phyloP scores from a whole-genome alignment of 2,888 invertebrate genomes.

The Zonitis immaculata region DNA sequence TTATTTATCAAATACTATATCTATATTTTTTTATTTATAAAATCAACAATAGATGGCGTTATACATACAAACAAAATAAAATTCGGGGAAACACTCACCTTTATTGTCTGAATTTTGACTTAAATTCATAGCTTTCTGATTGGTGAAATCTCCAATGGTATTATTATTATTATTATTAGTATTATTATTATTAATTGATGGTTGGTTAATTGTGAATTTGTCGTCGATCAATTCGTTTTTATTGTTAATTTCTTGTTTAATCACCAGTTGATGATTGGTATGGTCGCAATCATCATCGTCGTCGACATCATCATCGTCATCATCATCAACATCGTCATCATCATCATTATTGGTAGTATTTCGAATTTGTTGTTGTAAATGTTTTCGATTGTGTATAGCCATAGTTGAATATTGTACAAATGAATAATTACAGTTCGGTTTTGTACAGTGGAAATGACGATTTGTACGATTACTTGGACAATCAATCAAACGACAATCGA shows the following conservation, averaged over 20 bases:
- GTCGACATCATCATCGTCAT: slow-evolving; percentile 13
- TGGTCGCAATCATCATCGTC: too few species aligned
- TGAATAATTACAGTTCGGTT: slow-evolving; percentile 65
- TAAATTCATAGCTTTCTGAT: slow-evolving; percentile 41
- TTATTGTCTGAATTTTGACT: slow-evolving; percentile 39
- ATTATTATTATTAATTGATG: too few species aligned
- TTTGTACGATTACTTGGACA: slow-evolving; percentile 68
- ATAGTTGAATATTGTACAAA: slow-evolving; percentile 72
- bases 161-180: slow-evolving; percentile 15
- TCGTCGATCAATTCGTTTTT: slow-evolving; percentile 35
- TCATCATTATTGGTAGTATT: too few species aligned
- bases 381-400: slow-evolving; percentile 67
- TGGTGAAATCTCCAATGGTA: slow-evolving; percentile 10
- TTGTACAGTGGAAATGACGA: slow-evolving; percentile 71
- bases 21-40: too few species aligned
- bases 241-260: slow-evolving; percentile 33
- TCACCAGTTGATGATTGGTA: too few species aligned
- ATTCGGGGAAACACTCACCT: slow-evolving; percentile 38
- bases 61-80: too few species aligned
- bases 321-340: too few species aligned
- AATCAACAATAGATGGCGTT: too few species aligned
- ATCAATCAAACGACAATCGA: slow-evolving; percentile 63
- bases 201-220: neutral
- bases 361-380: slow-evolving; percentile 52
- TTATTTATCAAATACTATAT: too few species aligned